These are phyloP conservation scores for Crossocerus cetratus DNA, from an alignment of 2,888 invertebrate species.

Conservation along the genomic window DNA sequence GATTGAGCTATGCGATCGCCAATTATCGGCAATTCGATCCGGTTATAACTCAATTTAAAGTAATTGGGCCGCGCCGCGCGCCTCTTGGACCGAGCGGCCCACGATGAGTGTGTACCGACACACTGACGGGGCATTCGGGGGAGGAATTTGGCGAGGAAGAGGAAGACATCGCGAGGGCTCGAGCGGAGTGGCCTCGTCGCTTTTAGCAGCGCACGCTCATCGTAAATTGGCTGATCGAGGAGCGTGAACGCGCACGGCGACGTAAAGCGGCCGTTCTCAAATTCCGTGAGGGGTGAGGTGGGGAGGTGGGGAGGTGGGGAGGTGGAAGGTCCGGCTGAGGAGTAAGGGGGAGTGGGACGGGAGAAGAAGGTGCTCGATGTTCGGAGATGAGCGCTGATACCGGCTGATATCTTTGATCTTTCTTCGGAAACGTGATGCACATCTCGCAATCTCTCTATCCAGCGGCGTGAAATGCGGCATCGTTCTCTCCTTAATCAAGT, in stretches of 20 bases:
- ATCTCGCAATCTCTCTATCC: conserved; percentile 6
- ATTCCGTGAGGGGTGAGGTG: conserved; percentile 17
- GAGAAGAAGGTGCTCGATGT: background rate
- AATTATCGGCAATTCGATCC: conserved; percentile 73
- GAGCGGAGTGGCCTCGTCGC: conserved; percentile 40
- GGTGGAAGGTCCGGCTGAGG: conserved; percentile 7
- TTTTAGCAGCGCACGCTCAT: conserved; percentile 60
- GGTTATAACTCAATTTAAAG: conserved; percentile 74
- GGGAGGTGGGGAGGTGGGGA: conserved; percentile 11
- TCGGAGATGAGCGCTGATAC: background rate
- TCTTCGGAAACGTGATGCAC: conserved; percentile 3
- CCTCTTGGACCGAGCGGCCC: background rate
- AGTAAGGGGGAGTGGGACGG: conserved; percentile 4
- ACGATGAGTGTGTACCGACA: conserved; percentile 6
- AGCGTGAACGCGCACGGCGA: conserved; percentile 37
- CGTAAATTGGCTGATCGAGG: conserved; percentile 63
- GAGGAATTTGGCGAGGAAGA: conserved; percentile 9
- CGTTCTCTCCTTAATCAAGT: conserved; percentile 9
- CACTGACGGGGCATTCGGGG: background rate
- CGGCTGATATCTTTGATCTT: conserved; percentile 3
- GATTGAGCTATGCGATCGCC: conserved; percentile 70
- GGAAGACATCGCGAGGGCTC: conserved; percentile 23
- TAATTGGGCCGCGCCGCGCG: conserved; percentile 66
- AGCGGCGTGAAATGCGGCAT: conserved; percentile 14
- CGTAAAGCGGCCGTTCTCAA: conserved; percentile 17